Conservation (phyloP, 2,888 invertebrate species). For the Apamea epomidion region DNA sequence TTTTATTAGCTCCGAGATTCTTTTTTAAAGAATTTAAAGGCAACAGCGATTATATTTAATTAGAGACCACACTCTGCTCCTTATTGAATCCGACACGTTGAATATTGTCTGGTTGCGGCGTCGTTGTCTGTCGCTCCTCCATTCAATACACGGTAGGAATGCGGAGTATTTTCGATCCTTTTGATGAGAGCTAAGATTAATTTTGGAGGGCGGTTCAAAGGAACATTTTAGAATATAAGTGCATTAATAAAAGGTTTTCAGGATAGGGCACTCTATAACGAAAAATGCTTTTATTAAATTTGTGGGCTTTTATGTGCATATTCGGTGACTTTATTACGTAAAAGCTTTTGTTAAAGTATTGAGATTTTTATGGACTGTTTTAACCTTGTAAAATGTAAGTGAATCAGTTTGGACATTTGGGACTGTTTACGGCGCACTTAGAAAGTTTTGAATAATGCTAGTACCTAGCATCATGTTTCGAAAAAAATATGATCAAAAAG, state of each 20-base stretch:
- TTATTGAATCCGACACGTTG: slow-evolving; percentile 82
- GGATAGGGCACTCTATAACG: slow-evolving; percentile 83
- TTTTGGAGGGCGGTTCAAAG: slow-evolving; percentile 87
- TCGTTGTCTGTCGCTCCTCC: slow-evolving; percentile 68
- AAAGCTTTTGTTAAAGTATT: slow-evolving; percentile 81
- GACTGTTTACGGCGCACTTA: slow-evolving; percentile 8
- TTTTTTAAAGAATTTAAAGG: slow-evolving; percentile 77
- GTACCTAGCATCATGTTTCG: background rate
- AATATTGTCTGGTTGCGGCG: slow-evolving; percentile 76
- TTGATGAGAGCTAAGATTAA: slow-evolving; percentile 89
- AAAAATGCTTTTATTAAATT: slow-evolving; percentile 89
- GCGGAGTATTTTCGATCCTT: slow-evolving; percentile 85
- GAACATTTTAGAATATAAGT: slow-evolving; percentile 89
- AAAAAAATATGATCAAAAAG: background rate
- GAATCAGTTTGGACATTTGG: slow-evolving; percentile 53
- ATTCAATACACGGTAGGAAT: slow-evolving; percentile 84
- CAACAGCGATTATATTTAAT: slow-evolving; percentile 78
- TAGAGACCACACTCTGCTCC: slow-evolving; percentile 77
- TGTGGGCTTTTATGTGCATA: slow-evolving; percentile 85
- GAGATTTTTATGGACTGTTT: slow-evolving; percentile 72
- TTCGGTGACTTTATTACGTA: slow-evolving; percentile 83
- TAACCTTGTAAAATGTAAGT: slow-evolving; percentile 67
- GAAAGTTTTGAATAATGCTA: background rate
- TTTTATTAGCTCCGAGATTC: slow-evolving; percentile 83
- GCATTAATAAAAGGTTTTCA: slow-evolving; percentile 88